Base-by-base conservation (phyloP, 2,888 invertebrate species). In the Tachystola acroxantha region DNA sequence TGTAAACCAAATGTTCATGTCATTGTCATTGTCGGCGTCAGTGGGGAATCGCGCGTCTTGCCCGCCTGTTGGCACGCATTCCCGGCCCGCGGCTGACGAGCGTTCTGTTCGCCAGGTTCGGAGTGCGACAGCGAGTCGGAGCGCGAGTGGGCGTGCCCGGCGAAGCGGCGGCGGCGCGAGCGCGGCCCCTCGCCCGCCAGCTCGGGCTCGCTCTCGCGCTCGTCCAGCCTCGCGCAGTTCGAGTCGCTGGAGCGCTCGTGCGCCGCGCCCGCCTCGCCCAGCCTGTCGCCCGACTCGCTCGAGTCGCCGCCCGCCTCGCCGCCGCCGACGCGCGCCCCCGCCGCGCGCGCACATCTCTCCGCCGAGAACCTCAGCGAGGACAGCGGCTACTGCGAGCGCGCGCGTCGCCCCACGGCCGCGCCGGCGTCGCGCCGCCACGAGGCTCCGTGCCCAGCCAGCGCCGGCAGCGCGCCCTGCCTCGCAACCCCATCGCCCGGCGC, bases 141-240 rank as follows among this genome's bases (percentile, higher is more conserved):
- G 72, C 88, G 93, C 45, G 93, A 93, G 77, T 89, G 91, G 70
- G 91, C 91, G 43, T 93, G 93, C 58, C 93, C 93, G 32, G 91
- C 93, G 33, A 93, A 93, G 74, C 87, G 93, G 35, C 88, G 92
- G 40, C 89, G 92, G 43, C 91, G 92, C 59, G 91, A 92, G 58
- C 78, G 79, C 44, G 78, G 74, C 44, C 41, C 64, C 39, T 84
- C 85, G 45, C 82, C 78, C 42, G 51, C 68, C 65, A 84, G 80
- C 76, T 47, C 82, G 61, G 68, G 79, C 64, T 92, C 92, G 32
- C 86, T 93, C 9, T 93, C 93, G 55, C 90, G 95, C 48, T 94
- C 94, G 43, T 94, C 94, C 48, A 94, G 94, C 53, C 86, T 96
- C 45, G 89, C 95, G 44, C 95, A 95, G 75, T 96, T 96, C 74